Evolutionary conservation across 37 sponge, comb jelly and placozoan species (phyloP).

Genomic region (Geodia barretti): DNA sequence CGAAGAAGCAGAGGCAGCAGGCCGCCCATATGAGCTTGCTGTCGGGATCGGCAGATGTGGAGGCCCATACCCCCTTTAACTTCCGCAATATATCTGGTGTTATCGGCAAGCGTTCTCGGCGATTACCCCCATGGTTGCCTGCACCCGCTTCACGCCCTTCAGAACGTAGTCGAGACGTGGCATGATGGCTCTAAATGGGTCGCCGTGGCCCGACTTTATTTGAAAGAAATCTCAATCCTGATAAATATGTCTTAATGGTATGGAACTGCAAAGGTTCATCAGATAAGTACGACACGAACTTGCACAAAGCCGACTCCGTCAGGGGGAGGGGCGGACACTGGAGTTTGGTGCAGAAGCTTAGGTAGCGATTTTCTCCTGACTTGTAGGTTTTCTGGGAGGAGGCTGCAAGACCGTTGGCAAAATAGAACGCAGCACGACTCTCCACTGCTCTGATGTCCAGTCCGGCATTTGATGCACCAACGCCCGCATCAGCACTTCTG

Average conservation of each 20-base stretch:
- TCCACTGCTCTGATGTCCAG: constrained; percentile 42
- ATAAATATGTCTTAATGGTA: constrained; percentile 51
- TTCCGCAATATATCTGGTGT: constrained; percentile 9
- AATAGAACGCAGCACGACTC: not conserved
- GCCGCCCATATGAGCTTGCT: constrained; percentile 47
- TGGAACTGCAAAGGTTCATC: constrained; percentile 3
- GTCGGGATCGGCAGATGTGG: not conserved
- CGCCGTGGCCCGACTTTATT: constrained; percentile 5
- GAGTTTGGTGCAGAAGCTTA: constrained; percentile 12
- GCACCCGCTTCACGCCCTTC: constrained; percentile 25
- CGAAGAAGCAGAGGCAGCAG: constrained; percentile 29
- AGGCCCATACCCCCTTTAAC: constrained; percentile 15
- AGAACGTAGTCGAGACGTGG: constrained; percentile 40
- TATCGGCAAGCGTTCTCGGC: constrained; percentile 17
- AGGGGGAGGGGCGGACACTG: constrained; percentile 27
- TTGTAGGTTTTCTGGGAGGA: constrained; percentile 15
- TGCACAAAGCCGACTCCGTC: constrained; percentile 1
- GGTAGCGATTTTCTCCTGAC: not conserved
- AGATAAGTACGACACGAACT: constrained; percentile 33
- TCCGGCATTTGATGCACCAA: constrained; percentile 9
- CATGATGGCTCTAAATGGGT: constrained; percentile 19
- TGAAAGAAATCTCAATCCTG: constrained; percentile 42
- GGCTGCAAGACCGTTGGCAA: constrained; percentile 14
- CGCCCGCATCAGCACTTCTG: not conserved
- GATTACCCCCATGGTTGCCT: not conserved